A percentile compares a stretch with the other conserved stretches of the same genome.
These are phyloP conservation scores for Graphium colonna DNA, from an alignment of 2,888 invertebrate genomes.

Conservation along the genomic window DNA sequence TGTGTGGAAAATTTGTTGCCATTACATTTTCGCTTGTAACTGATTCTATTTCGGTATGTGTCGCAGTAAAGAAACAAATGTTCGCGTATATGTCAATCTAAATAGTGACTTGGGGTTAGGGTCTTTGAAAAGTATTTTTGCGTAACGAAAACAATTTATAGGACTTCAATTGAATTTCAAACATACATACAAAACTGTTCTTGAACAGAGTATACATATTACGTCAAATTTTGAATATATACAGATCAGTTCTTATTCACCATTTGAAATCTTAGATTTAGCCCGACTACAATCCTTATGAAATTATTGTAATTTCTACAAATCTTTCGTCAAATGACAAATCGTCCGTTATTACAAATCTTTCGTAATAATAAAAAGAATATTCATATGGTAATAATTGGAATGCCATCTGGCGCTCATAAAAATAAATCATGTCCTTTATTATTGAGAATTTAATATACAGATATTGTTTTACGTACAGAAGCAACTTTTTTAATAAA, in stretches of 20 bases:
- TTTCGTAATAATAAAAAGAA: neutral
- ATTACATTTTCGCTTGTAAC: neutral
- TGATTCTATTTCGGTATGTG: constrained; percentile 5
- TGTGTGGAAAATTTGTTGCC: neutral
- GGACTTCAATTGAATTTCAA: neutral
- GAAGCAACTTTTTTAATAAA: neutral
- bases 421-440: neutral
- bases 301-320: no score
- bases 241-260: neutral
- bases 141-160: constrained; percentile 11
- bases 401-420: neutral
- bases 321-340: no score
- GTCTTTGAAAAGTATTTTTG: constrained; percentile 7
- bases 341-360: no score
- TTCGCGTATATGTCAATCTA: constrained; percentile 11
- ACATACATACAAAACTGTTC: neutral
- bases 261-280: neutral
- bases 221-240: neutral
- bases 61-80: constrained; percentile 2
- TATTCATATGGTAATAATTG: neutral
- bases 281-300: no score
- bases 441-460: neutral
- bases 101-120: constrained; percentile 11
- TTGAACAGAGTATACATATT: neutral
- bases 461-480: neutral